Conservation (phyloP, 2,113 vertebrate species). For the Elanoides forficatus region DNA sequence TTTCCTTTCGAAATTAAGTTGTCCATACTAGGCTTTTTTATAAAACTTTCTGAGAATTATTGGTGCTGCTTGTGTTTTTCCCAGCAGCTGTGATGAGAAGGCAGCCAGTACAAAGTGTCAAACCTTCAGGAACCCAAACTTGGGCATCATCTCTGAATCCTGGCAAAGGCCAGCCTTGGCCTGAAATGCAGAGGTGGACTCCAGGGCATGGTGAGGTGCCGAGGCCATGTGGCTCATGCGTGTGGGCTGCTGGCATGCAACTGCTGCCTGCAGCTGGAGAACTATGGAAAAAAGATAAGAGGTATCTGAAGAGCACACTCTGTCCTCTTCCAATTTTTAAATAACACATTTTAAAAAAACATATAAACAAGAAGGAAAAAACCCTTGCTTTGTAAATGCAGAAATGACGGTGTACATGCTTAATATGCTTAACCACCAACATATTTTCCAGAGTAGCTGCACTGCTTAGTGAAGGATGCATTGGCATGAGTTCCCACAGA, state of each 20-base stretch:
- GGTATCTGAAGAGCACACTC: background rate
- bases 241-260: background rate
- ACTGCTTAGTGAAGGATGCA: background rate
- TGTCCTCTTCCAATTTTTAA: background rate
- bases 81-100: background rate
- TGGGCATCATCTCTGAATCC: background rate
- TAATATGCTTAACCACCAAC: background rate
- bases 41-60: background rate
- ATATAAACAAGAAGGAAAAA: background rate
- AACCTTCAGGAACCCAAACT: background rate
- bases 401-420: background rate
- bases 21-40: background rate
- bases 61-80: background rate
- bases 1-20: background rate
- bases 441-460: background rate
- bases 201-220: background rate
- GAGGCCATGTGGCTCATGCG: background rate
- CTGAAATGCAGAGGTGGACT: background rate
- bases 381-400: background rate
- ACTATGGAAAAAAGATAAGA: background rate
- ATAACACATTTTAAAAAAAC: background rate
- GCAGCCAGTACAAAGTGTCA: background rate
- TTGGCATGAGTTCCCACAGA: background rate
- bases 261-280: background rate
- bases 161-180: background rate